These are phyloP conservation scores for Phania funesta DNA, from an alignment of 2,888 invertebrate species.

Conservation along the genomic window DNA sequence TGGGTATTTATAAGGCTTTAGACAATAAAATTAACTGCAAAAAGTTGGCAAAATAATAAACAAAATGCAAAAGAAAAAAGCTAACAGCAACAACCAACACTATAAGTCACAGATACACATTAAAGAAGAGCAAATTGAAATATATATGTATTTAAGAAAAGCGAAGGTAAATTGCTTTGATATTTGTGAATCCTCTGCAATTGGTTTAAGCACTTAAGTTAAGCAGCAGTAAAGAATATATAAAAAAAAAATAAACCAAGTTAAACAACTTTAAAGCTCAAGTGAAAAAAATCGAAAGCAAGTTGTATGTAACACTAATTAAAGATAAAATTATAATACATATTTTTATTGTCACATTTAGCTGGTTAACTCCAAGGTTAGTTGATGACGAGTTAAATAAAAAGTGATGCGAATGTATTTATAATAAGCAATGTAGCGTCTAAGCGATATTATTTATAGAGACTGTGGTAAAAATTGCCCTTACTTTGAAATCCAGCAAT, in stretches of 20 bases:
- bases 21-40: slow-evolving; percentile 50
- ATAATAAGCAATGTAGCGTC: too few species aligned
- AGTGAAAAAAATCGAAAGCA: neutral
- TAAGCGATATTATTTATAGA: too few species aligned
- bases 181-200: slow-evolving; percentile 76
- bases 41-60: slow-evolving; percentile 31
- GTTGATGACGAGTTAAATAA: neutral
- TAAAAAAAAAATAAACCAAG: neutral
- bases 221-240: slow-evolving; percentile 41
- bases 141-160: neutral
- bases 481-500: too few species aligned
- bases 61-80: slow-evolving; percentile 4
- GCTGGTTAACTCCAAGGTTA: neutral
- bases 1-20: slow-evolving; percentile 62
- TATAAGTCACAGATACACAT: slow-evolving; percentile 43
- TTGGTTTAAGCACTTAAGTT: slow-evolving; percentile 73
- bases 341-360: neutral
- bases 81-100: slow-evolving; percentile 19
- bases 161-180: slow-evolving; percentile 73
- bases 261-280: neutral
- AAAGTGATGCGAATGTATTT: too few species aligned
- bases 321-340: neutral
- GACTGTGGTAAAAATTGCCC: too few species aligned
- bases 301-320: neutral
- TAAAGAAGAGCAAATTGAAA: slow-evolving; percentile 12